Base-by-base conservation (phyloP, 2,113 vertebrate species). In the Trogon surrucura region DNA sequence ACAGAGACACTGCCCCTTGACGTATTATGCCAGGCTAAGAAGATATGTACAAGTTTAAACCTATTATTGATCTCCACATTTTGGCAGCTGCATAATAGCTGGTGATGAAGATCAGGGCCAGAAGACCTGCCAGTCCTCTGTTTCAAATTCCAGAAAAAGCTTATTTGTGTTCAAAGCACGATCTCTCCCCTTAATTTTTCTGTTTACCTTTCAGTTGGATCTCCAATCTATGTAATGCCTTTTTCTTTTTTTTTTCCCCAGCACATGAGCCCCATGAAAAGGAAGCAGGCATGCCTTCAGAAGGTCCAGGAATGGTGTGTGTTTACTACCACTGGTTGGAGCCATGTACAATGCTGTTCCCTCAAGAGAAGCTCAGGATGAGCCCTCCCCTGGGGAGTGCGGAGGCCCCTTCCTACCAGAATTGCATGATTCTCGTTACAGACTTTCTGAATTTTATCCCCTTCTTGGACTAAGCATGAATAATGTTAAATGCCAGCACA, bases 291-390 rank as follows among this genome's bases (percentile, higher is more conserved):
- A 3, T 36, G 27, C 17, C 45, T 50, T 53, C 1, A 1, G 36
- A 32, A 23, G 25, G 9, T 3, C n/a, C 53, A 36, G 18, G 34
- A 25, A 6, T 15, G 11, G 16, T 34, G 27, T 56, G 53, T 25
- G n/a, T 17, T 5, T 1, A 32, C 10, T 2, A 1, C 20, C 36
- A 4, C 41, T 38, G 27, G 13, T 2, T 62, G 53, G 34, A 88
- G 15, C 48, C 27, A 9, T 22, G 21, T 21, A 8, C 16, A 44
- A 34, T 9, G 1, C 4, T 77, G 50, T 34, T 89, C 27, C 13
- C 53, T 32, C 38, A 38, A 54, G 41, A 8, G 19, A 57, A 15
- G 47, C 25, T 56, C 26, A 34, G n/a, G 36, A 32, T 23, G 44
- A 71, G 47, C 50, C 74, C 61, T 74, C 41, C 27, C 17, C 16